Evolutionary conservation across 2,888 invertebrate genomes (phyloP).

Genomic region (Hipparchia sbordonii): DNA sequence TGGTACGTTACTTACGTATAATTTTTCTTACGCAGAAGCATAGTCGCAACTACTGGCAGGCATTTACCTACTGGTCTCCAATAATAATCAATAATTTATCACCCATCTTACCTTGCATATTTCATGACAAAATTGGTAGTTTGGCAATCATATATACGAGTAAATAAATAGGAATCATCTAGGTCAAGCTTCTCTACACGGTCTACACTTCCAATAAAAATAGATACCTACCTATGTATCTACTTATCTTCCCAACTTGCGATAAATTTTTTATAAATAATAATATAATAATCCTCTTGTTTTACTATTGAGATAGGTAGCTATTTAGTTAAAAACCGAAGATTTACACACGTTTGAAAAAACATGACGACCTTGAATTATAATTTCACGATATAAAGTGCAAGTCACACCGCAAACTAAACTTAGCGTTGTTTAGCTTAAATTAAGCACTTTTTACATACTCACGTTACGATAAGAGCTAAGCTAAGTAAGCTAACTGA

Average conservation of each 20-base stretch:
- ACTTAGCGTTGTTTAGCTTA: no score
- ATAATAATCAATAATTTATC: neutral
- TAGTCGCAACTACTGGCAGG: neutral
- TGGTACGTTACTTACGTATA: neutral
- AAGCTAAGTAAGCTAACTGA: no score
- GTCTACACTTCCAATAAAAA: neutral
- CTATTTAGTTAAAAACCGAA: conserved; percentile 18
- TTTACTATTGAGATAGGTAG: conserved; percentile 20
- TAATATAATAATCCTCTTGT: neutral
- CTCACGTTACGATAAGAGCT: no score
- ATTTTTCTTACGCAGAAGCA: neutral
- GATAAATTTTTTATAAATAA: neutral
- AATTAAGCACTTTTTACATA: no score
- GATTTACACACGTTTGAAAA: conserved; percentile 34
- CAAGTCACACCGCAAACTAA: no score
- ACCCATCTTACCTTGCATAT: conserved; percentile 4
- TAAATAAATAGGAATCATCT: neutral
- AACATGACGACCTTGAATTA: conserved; percentile 68
- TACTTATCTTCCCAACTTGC: neutral
- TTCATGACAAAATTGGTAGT: neutral
- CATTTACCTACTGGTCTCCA: neutral
- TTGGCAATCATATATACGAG: neutral
- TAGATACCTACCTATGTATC: neutral
- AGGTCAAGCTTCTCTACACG: neutral
- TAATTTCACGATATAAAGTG: conserved; percentile 67